Percentiles rank a stretch among this genome's conserved stretches.
These are phyloP conservation scores for Lithophane semibrunnea DNA, from an alignment of 2,888 invertebrate species.

Conservation along the genomic window DNA sequence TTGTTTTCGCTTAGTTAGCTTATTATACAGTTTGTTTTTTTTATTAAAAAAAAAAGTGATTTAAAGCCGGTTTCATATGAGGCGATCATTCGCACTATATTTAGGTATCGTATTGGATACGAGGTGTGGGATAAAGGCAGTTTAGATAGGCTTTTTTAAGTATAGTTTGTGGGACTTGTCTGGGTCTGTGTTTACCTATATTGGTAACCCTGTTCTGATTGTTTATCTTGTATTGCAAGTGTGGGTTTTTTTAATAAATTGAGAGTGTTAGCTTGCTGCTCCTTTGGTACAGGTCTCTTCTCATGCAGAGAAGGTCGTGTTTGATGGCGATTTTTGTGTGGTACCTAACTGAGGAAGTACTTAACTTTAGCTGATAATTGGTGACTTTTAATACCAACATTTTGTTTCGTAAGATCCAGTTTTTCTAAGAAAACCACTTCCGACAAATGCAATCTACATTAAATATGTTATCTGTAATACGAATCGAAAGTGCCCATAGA, in stretches of 20 bases:
- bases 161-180: conserved; percentile 35
- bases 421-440: conserved; percentile 27
- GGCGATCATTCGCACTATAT: conserved; percentile 58
- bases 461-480: conserved; percentile 45
- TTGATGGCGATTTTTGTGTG: not conserved
- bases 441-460: conserved; percentile 25
- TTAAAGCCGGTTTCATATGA: conserved; percentile 55
- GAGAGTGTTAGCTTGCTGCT: not conserved
- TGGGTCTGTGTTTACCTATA: not conserved
- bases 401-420: conserved; percentile 22
- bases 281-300: not conserved
- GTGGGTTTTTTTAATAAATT: conserved; percentile 18
- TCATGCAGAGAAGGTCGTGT: not conserved
- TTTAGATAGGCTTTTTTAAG: conserved; percentile 47
- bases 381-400: not conserved
- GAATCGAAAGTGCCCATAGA: conserved; percentile 52
- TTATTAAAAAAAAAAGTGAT: conserved; percentile 39
- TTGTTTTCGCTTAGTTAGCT: conserved; percentile 75
- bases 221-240: conserved; percentile 10
- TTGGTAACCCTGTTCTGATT: conserved; percentile 13
- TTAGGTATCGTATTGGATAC: conserved; percentile 54
- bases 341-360: not conserved
- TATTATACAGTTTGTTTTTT: conserved; percentile 52
- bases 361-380: not conserved
- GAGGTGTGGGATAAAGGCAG: conserved; percentile 48